These are phyloP conservation scores for Apotomis betuletana DNA, from an alignment of 2,888 invertebrate species.

Conservation along the genomic window DNA sequence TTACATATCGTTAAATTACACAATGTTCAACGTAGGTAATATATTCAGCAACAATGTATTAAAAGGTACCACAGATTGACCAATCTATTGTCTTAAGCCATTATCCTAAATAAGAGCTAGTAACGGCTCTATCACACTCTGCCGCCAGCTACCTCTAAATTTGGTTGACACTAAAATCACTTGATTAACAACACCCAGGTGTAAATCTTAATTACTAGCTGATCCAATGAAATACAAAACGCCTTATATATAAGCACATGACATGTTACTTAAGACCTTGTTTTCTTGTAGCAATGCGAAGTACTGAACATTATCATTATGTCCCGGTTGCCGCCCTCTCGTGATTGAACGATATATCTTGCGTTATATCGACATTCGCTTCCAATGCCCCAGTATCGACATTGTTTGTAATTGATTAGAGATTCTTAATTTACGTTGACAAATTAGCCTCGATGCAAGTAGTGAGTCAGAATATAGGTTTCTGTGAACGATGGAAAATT, in stretches of 20 bases:
- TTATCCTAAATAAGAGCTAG: conserved; percentile 28
- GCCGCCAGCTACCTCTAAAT: conserved; percentile 39
- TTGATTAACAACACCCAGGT: conserved; percentile 42
- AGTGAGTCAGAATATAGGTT: conserved; percentile 12
- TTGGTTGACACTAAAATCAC: conserved; percentile 39
- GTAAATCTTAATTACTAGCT: conserved; percentile 41
- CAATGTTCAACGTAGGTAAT: background rate
- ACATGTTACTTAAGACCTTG: conserved; percentile 28
- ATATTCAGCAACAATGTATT: conserved; percentile 11
- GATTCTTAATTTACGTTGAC: conserved; percentile 30
- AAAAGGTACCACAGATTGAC: conserved; percentile 7
- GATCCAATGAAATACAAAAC: conserved; percentile 14
- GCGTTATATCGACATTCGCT: conserved; percentile 38
- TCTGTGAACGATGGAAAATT: conserved; percentile 4
- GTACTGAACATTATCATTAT: conserved; percentile 40
- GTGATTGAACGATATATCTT: conserved; percentile 42
- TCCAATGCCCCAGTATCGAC: conserved; percentile 16
- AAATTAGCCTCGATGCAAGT: conserved; percentile 31
- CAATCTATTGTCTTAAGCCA: conserved; percentile 5
- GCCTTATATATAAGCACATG: background rate
- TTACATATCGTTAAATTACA: background rate
- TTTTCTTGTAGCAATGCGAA: background rate
- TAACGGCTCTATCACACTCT: conserved; percentile 36
- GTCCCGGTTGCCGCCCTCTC: conserved; percentile 35
- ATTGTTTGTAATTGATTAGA: conserved; percentile 31